Percentiles rank a stretch among this genome's conserved stretches.
phyloP scores from a whole-genome alignment of 2,888 invertebrate species.

The Phania funesta region DNA sequence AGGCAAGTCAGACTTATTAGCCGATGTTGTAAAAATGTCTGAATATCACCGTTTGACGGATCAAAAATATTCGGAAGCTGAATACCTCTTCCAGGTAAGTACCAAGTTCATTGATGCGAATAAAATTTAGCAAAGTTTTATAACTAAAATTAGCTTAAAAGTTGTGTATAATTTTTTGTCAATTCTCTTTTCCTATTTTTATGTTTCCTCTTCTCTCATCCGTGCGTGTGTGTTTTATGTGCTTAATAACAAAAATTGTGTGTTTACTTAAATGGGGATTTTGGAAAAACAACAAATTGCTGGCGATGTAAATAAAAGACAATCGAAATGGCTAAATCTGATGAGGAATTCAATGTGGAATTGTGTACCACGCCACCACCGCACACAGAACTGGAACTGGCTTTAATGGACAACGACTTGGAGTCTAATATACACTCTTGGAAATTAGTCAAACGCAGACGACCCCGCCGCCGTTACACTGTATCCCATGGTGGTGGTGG shows the following conservation, averaged over 20 bases:
- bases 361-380: slow-evolving; percentile 67
- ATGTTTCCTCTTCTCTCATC: slow-evolving; percentile 19
- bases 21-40: slow-evolving; percentile 65
- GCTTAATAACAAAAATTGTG: slow-evolving; percentile 27
- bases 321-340: slow-evolving; percentile 72
- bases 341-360: slow-evolving; percentile 69
- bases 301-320: slow-evolving; percentile 63
- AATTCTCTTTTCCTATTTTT: slow-evolving; percentile 41
- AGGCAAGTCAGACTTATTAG: slow-evolving; percentile 27
- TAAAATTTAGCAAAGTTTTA: slow-evolving; percentile 10
- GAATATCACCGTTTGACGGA: slow-evolving; percentile 69
- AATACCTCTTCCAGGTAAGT: slow-evolving; percentile 70
- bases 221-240: slow-evolving; percentile 38
- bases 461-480: slow-evolving; percentile 75
- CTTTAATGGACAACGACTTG: slow-evolving; percentile 64
- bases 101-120: slow-evolving; percentile 2
- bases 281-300: slow-evolving; percentile 3
- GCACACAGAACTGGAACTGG: slow-evolving; percentile 65
- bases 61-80: slow-evolving; percentile 70
- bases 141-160: slow-evolving; percentile 41
- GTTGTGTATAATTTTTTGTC: slow-evolving; percentile 55
- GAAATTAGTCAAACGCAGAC: slow-evolving; percentile 69
- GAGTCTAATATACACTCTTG: slow-evolving; percentile 63
- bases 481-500: slow-evolving; percentile 72
- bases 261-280: slow-evolving; percentile 45